Base-by-base conservation (phyloP, 2,797 vertebrate species). In the Anabacerthia variegaticeps region DNA sequence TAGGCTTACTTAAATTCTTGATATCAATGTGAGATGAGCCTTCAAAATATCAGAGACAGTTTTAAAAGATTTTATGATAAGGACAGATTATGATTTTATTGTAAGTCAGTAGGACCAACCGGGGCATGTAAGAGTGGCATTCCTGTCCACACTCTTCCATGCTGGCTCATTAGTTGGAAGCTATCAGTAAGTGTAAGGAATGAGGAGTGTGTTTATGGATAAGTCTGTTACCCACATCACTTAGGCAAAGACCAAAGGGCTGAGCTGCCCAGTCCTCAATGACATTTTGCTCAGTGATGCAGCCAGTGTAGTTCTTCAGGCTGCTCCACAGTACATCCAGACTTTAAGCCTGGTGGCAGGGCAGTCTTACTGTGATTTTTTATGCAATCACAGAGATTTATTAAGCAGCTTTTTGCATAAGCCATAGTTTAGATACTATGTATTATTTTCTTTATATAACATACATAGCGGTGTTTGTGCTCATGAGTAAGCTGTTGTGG, bases 91-190 rank as follows among this genome's bases (percentile, higher is more conserved):
- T 69, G 39, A 63, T 67, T 92, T 94, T 78, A 16, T 85, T 78
- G 6, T 26, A 69, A 82, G 41, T 52, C 44, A 51, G 34, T 48
- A 77, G 32, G 41, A 77, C 19, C 41, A 84, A 36, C 4, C 19
- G 7, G 59, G 39, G 51, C 61, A 37, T 59, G 39, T 20, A 55
- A 61, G 49, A 61, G 43, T 71, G 36, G 39, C 39, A n/a, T 85
- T 85, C 74, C 43, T 68, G 44, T 78, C 28, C 23, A 24, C 0
- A 0, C 22, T 85, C 12, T 68, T 74, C 68, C 56, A 36, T 44
- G 39, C 51, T 79, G 83, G 66, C 81, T 95, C 67, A 54, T 88
- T 81, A 93, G 51, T 79, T 66, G 76, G 67, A 85, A 88, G 36
- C 8, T 8, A 26, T 63, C 46, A 68, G 77, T 51, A 51, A 84